Evolutionary conservation across 1,140 invertebrate genomes (phyloP), one percentile per base, ranked within the genome.

Genomic region (Bombyx mandarina): DNA sequence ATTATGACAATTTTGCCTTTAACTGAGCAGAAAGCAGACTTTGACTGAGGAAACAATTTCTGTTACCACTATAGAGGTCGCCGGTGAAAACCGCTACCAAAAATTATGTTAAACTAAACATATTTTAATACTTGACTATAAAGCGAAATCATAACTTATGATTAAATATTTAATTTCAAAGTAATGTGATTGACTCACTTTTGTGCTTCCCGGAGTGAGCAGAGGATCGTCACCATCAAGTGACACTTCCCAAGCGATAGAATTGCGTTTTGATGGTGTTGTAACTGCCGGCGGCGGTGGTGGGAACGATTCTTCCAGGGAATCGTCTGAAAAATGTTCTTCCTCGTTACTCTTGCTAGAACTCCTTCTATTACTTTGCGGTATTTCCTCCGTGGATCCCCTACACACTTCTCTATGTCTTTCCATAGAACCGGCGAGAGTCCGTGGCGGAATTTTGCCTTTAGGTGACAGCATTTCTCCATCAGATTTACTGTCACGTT

Each of bases 231-330:
- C 88, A 63, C 90, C 90, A 76, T 92, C 92, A 56, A 95, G 88
- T 52, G 93, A 92, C 44, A 95, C 94, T 88, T 95, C 94, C 93
- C 93, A 95, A 55, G 93, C 94, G 49, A 95, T 94, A 65, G 93
- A 94, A 68, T 92, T 91, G 62, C 93, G 90, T 82, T 94, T 95
- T 72, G 91, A 91, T 65, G 89, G 89, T 60, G 89, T 90, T 47
- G 79, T 80, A 58, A 71, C 86, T 63, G 88, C 88, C 60, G 89
- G 89, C 71, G 86, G 89, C 68, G 82, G 89, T 52, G 82, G 90
- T 8, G 92, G 91, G 54, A 93, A 91, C 62, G 92, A 89, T 69
- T 94, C 93, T 76, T 95, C 94, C 52, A 95, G 75, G 4, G 94
- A 95, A 76, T 95, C 94, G 76, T 95, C 94, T 6, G 94, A 95